phyloP scores from a whole-genome alignment of 2,113 vertebrate species.

The Ageneiosus marmoratus region DNA sequence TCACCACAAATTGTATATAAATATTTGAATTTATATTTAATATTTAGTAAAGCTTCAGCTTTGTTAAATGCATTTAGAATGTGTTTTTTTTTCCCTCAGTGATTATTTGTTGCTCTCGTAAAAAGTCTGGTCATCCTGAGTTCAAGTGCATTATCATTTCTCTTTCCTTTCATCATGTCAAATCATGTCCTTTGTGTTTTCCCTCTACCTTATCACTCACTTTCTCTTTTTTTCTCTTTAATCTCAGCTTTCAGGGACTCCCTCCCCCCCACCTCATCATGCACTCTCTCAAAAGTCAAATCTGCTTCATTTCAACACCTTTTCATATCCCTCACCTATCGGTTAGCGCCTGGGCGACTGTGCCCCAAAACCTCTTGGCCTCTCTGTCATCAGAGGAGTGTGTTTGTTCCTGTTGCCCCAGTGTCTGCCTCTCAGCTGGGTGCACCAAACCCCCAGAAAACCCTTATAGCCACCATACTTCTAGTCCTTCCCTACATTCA shows the following conservation, averaged over 20 bases:
- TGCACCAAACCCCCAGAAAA: constrained; percentile 35
- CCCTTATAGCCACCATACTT: constrained; percentile 31
- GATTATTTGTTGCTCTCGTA: neutral
- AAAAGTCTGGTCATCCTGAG: neutral
- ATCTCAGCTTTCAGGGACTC: constrained; percentile 54
- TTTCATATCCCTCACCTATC: constrained; percentile 60
- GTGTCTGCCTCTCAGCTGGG: constrained; percentile 11
- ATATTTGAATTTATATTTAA: no score
- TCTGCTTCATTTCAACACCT: constrained; percentile 71
- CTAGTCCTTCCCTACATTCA: constrained; percentile 39
- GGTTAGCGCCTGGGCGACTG: constrained; percentile 40
- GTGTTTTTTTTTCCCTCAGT: neutral
- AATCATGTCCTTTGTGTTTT: neutral
- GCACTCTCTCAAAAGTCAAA: constrained; percentile 57
- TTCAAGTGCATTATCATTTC: constrained; percentile 12
- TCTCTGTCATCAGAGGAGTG: constrained; percentile 63
- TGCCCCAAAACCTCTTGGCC: constrained; percentile 28
- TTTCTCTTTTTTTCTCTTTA: constrained; percentile 19
- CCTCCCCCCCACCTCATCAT: constrained; percentile 38
- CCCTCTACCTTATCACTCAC: neutral
- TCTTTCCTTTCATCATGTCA: constrained; percentile 31
- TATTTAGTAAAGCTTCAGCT: no score
- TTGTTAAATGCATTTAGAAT: neutral
- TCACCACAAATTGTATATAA: no score
- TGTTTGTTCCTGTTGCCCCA: constrained; percentile 36